A percentile compares a stretch with the other conserved stretches of the same genome.
These are phyloP conservation scores for Knipowitschia caucasica DNA, from an alignment of 2,797 vertebrate genomes.

Conservation along the genomic window DNA sequence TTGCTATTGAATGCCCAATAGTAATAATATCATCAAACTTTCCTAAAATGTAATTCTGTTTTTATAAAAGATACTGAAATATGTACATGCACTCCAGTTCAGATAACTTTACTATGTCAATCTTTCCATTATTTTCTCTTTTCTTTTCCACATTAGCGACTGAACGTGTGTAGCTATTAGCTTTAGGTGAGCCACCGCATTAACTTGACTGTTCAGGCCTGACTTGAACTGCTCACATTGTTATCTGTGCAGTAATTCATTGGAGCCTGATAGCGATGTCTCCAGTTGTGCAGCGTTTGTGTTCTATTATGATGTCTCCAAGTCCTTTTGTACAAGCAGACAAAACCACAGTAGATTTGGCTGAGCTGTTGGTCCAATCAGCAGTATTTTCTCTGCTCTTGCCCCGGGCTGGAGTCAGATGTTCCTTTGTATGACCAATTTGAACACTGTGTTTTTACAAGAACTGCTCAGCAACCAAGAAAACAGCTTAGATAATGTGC, in stretches of 20 bases:
- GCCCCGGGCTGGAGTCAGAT: conserved; percentile 46
- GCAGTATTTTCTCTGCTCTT: conserved; percentile 14
- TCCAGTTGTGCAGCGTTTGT: conserved; percentile 7
- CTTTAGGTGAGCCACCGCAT: neutral
- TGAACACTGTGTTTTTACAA: conserved; percentile 38
- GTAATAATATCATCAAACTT: too few relatives aligned
- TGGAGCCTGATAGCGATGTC: neutral
- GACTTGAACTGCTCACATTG: neutral
- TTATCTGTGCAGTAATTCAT: neutral
- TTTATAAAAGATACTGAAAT: too few relatives aligned
- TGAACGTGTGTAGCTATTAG: too few relatives aligned
- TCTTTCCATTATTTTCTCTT: too few relatives aligned
- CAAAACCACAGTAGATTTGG: conserved; percentile 13
- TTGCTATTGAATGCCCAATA: too few relatives aligned
- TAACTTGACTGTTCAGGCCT: neutral
- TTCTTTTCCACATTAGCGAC: too few relatives aligned
- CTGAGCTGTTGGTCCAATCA: conserved; percentile 22
- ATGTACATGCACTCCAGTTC: too few relatives aligned
- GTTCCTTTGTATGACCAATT: conserved; percentile 26
- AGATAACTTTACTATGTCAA: too few relatives aligned
- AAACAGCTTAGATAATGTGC: conserved; percentile 16
- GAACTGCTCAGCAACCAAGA: conserved; percentile 30
- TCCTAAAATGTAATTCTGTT: too few relatives aligned
- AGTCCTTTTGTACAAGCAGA: conserved; percentile 25
- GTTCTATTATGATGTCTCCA: conserved; percentile 7